Evolutionary conservation across 2,797 vertebrate genomes (phyloP), one percentile per base, ranked within the genome.

Genomic region (Coreius guichenoti): DNA sequence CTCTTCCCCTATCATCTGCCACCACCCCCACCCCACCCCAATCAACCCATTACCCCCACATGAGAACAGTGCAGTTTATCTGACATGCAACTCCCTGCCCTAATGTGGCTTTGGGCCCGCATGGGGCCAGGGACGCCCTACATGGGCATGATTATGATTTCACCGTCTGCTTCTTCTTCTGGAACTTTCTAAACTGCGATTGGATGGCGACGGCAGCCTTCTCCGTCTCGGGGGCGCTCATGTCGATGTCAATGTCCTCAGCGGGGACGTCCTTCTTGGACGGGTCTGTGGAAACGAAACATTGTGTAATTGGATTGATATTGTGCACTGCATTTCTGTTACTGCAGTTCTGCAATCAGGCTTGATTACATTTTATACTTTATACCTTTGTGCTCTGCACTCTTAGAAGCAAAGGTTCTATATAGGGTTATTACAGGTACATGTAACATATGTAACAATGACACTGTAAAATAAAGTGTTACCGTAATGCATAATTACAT

Each of bases 101-200:
- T 81, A 69, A 26, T 23, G 80, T 90, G 89, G 90, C 85, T 33
- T 33, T 49, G 80, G 67, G 80, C 80, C 21, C 83, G 65, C 80
- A 0, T 88, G 91, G 51, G 14, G 82, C 82, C 86, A 72, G 84
- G 88, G 93, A 92, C 74, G 92, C 90, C 90, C 63, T 80, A 29
- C 54, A 58, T 43, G 8, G 67, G 65, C 51, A 12, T 16, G 0
- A 54, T 76, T 98, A 99, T 58, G 96, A 97, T 94, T 98, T 97
- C 82, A 95, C 94, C 2, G 93, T 96, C 93, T 65, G 95, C 93
- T 99, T 99, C 94, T 99, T 99, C 97, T 99, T 99, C 95, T 99
- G 97, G 96, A 98, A 99, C 96, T 98, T 99, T 94, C 98, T 99
- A 96, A 99, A 99, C 95, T 99, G 98, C 72, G 97, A 98, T 91